Evolutionary conservation across 2,797 vertebrate species (phyloP), one percentile per base, ranked within the genome.

Genomic region (Valencia hispanica): DNA sequence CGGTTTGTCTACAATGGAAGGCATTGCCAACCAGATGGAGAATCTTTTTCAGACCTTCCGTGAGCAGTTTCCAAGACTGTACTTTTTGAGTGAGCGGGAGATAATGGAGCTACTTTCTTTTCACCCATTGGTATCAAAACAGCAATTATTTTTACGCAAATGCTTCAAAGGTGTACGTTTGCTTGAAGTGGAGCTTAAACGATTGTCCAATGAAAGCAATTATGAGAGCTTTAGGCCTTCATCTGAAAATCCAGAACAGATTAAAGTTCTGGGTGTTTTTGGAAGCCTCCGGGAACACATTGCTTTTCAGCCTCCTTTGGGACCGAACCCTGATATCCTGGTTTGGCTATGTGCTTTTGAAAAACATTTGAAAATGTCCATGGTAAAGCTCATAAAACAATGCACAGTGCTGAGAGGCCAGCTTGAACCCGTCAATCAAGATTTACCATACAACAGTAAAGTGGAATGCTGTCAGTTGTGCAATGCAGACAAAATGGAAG

Each of bases 71-170:
- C 95, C 96, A 59, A 96, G 97, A 74, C 93, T 98, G 9, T 96
- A 93, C 88, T 96, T 97, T 85, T 94, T 98, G 74, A 96, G 95
- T 55, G 87, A 96, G 34, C 88, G 86, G 30, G 96, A 98, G 75
- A 79, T 96, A 27, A 92, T 96, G 5, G 82, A 92, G 47, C 84
- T 98, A 18, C 84, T 97, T 3, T 94, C 94, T 12, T 84, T 91
- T 5, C 77, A 89, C 1, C 78, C 90, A 1, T 90, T 90, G 0
- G 87, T 92, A 3, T 79, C 73, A 0, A 89, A 90, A 0, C 88
- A 96, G 73, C 93, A 96, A 25, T 81, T 82, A 0, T 92, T 95
- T 89, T 92, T 95, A 2, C 82, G 82, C 0, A 96, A 94, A 82
- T 97, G 95, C 78, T 97, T 97, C 83, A 92, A 89, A 72, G 94